Conservation (phyloP, 2,113 vertebrate genomes). For the Stercorarius parasiticus region DNA sequence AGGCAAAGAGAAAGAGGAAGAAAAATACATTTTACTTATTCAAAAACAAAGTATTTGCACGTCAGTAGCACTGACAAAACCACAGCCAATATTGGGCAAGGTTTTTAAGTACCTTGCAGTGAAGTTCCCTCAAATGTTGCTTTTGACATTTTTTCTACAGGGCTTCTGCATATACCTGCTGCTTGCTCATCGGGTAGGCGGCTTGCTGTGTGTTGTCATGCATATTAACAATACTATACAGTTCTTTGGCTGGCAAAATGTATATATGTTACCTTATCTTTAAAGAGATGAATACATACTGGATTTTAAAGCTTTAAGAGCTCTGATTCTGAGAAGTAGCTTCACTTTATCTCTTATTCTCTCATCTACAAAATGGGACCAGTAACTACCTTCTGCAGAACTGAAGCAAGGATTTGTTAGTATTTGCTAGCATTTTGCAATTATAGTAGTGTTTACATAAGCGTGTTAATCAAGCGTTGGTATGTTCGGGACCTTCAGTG, state of each 20-base stretch:
- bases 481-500: not conserved
- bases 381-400: not conserved
- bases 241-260: not conserved
- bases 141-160: not conserved
- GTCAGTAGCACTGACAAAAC: not conserved
- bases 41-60: not conserved
- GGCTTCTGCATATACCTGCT: not conserved
- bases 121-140: not conserved
- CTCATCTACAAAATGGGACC: not conserved
- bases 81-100: not conserved
- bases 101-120: not conserved
- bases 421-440: not conserved
- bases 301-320: not conserved
- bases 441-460: not conserved
- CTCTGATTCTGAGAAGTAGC: not conserved
- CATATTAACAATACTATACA: not conserved
- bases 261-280: not conserved
- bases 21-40: not conserved
- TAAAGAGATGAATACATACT: not conserved
- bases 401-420: not conserved
- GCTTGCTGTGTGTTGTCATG: not conserved
- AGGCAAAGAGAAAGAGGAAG: constrained; percentile 9
- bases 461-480: not conserved
- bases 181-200: not conserved
- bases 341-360: not conserved